A percentile compares a stretch with the other conserved stretches of the same genome.
Conservation (phyloP, 2,888 invertebrate species). For the Acanthosepion pharaonis region DNA sequence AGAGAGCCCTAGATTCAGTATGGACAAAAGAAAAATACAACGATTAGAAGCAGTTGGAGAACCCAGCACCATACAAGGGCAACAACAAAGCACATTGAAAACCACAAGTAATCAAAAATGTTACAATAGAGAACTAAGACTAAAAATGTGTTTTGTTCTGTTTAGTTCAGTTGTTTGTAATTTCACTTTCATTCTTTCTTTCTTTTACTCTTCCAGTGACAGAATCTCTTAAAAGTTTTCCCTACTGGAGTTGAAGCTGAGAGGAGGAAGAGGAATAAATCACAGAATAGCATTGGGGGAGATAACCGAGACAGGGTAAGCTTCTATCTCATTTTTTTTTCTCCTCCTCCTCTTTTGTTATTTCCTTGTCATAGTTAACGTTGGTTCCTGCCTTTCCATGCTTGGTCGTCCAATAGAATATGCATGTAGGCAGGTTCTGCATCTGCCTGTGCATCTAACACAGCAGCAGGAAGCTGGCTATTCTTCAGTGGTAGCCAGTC, state of each 20-base stretch:
- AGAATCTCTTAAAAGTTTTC: neutral
- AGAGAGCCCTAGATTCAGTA: neutral
- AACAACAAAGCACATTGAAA: slow-evolving; percentile 44
- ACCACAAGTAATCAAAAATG: slow-evolving; percentile 40
- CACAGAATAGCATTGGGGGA: neutral
- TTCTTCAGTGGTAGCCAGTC: slow-evolving; percentile 78
- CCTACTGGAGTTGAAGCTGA: neutral
- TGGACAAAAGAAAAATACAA: neutral
- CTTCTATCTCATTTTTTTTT: neutral
- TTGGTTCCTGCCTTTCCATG: slow-evolving; percentile 45
- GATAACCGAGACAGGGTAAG: neutral
- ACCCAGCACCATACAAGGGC: slow-evolving; percentile 37
- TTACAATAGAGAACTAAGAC: slow-evolving; percentile 45
- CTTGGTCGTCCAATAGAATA: slow-evolving; percentile 67
- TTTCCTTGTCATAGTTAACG: slow-evolving; percentile 40
- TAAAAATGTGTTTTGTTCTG: slow-evolving; percentile 24
- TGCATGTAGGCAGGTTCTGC: slow-evolving; percentile 69
- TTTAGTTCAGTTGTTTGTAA: slow-evolving; percentile 7
- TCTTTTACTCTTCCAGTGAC: neutral
- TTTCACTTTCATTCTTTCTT: slow-evolving; percentile 10
- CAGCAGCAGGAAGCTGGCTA: slow-evolving; percentile 76
- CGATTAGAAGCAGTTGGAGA: slow-evolving; percentile 37
- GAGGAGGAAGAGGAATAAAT: slow-evolving; percentile 36
- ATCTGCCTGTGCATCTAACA: slow-evolving; percentile 66
- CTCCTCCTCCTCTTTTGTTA: neutral